A percentile compares a stretch with the other conserved stretches of the same genome.
Evolutionary conservation across 1,140 invertebrate species (phyloP).

Genomic region (Teleopsis dalmanni): DNA sequence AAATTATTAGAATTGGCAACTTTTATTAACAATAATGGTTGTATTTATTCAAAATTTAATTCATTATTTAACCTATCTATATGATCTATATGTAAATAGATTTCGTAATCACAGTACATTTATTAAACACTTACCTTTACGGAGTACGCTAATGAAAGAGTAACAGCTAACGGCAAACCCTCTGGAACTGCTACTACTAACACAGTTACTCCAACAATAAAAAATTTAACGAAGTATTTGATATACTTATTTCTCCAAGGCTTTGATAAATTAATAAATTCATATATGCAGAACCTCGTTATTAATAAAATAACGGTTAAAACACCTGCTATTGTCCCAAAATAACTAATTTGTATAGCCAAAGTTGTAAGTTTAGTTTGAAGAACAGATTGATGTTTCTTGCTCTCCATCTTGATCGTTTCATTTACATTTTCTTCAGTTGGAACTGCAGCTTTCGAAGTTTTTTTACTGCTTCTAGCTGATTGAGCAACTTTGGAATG

Average conservation of each 20-base stretch:
- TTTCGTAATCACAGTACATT: too few species aligned
- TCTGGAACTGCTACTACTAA: slow-evolving; percentile 96
- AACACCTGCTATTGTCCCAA: slow-evolving; percentile 89
- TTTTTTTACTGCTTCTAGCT: too few species aligned
- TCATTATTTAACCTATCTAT: too few species aligned
- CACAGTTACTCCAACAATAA: slow-evolving; percentile 98
- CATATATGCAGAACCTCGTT: slow-evolving; percentile 74
- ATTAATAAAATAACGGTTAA: slow-evolving; percentile 91
- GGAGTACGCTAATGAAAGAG: slow-evolving; percentile 92
- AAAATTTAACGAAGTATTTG: slow-evolving; percentile 82
- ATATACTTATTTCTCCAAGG: slow-evolving; percentile 68
- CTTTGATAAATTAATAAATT: slow-evolving; percentile 54
- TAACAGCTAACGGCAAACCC: slow-evolving; percentile 93
- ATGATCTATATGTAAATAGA: too few species aligned
- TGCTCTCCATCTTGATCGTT: slow-evolving; percentile 16
- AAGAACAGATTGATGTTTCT: slow-evolving; percentile 54
- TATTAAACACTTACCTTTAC: slow-evolving; percentile 70
- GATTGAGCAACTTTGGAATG: too few species aligned
- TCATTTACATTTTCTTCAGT: slow-evolving; percentile 31
- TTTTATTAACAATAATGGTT: too few species aligned
- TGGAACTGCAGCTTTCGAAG: too few species aligned
- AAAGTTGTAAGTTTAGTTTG: slow-evolving; percentile 96
- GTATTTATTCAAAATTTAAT: too few species aligned
- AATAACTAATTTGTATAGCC: slow-evolving; percentile 96
- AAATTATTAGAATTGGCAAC: too few species aligned